Evolutionary conservation across 2,888 invertebrate species (phyloP), one percentile per base, ranked within the genome.

Genomic region (Odontocerum albicorne): DNA sequence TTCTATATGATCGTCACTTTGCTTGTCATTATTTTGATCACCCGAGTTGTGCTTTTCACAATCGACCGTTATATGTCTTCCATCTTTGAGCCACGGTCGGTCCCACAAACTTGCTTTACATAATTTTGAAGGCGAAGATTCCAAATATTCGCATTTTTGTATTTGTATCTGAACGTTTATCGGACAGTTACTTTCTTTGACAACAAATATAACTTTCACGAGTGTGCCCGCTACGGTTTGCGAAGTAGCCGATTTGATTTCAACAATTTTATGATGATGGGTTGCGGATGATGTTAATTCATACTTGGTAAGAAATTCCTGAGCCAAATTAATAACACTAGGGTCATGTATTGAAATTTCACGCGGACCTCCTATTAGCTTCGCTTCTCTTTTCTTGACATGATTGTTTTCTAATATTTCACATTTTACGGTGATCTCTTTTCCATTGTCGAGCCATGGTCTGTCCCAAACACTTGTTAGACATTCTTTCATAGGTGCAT

Each of bases 191-290:
- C 27, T 27, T 10, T 45, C 40, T 53, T 47, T 20, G n/a, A 44
- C 38, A 10, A 15, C 73, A 3, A 75, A 73, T 59, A 72, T 72
- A 20, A 86, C 74, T 64, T 69, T 77, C 8, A 77, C 79, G 17
- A 71, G 53, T 1, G 57, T 45, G 4, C 82, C 82, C 7, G 75
- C 61, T 1, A 81, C 82, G 1, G 77, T 66, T 66, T 81, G 78
- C 4, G 49, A 57, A 0, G 68, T 66, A 0, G 72, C 77, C 4
- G 69, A 67, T 1, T 67, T 60, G 4, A 80, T 63, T 49, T 69
- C 62, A 0, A 68, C 62, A 2, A 74, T 54, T 35, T 56, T 58
- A 50, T 63, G 62, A 6, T 53, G 8, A 15, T 59, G 36, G 0
- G 53, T 45, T 3, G 13, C 49, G 1, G 63, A 62, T 7, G 52